These are phyloP conservation scores for Poicephalus gulielmi DNA, from an alignment of 2,113 vertebrate species.

Conservation along the genomic window DNA sequence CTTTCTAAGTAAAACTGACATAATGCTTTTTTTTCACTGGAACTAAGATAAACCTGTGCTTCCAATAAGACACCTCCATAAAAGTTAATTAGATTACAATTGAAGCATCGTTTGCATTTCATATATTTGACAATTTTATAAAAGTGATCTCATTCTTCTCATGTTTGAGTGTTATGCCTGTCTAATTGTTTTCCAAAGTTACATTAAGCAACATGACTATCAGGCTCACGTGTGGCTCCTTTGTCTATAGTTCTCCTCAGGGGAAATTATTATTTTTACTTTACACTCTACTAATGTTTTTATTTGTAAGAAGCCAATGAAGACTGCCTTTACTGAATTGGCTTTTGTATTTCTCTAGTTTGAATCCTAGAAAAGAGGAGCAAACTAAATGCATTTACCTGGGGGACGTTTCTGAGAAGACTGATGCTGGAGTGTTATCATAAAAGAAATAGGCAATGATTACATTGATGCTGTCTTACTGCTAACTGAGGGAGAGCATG, in stretches of 20 bases:
- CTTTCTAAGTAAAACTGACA: constrained; percentile 42
- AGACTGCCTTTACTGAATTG: not conserved
- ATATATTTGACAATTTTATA: not conserved
- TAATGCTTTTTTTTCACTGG: not conserved
- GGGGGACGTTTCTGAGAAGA: not conserved
- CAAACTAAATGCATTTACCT: not conserved
- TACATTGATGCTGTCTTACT: not conserved
- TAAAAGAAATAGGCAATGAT: not conserved
- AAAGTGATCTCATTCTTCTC: not conserved
- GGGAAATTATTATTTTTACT: not conserved
- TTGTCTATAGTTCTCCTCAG: not conserved
- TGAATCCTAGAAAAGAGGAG: not conserved
- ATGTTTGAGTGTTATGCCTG: not conserved
- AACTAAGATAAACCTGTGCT: not conserved
- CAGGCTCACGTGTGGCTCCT: not conserved
- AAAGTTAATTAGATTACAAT: not conserved
- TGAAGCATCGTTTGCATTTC: not conserved
- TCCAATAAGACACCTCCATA: not conserved
- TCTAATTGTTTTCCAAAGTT: not conserved
- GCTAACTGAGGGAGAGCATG: not conserved
- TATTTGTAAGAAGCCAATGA: not conserved
- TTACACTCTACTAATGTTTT: not conserved
- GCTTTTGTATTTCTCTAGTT: not conserved
- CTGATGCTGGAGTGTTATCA: not conserved
- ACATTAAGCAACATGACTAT: not conserved